These are phyloP conservation scores for Crotalus tigris DNA, from an alignment of 2,113 vertebrate species.

Conservation along the genomic window DNA sequence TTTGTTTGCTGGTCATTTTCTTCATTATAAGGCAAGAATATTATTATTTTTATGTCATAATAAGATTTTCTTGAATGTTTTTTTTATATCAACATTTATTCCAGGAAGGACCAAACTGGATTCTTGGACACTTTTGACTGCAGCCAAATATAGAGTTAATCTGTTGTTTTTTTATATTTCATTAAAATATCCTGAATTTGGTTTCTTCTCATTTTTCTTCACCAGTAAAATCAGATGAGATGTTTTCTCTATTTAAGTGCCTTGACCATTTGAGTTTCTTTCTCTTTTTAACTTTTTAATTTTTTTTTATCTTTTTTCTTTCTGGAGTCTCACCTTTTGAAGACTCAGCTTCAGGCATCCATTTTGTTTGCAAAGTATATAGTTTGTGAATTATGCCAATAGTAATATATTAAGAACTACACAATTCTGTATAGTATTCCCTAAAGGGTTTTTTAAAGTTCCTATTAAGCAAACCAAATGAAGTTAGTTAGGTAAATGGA, in stretches of 20 bases:
- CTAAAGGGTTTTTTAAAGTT: not conserved
- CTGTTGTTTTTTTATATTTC: slow-evolving; percentile 1
- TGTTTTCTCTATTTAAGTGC: not conserved
- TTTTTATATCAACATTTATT: not conserved
- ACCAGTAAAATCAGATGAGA: not conserved
- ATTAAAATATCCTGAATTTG: slow-evolving; percentile 10
- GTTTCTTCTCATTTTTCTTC: slow-evolving; percentile 6
- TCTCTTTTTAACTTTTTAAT: not conserved
- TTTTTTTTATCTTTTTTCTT: not conserved
- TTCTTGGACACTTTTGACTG: not conserved
- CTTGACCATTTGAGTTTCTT: not conserved
- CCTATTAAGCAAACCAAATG: not conserved
- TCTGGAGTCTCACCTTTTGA: not conserved
- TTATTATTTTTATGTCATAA: not conserved
- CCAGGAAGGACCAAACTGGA: slow-evolving; percentile 1
- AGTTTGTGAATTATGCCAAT: not conserved
- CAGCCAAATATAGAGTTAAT: not conserved
- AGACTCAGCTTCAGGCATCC: not conserved
- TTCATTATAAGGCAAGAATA: not conserved
- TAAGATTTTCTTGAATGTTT: not conserved
- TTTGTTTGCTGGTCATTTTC: not conserved
- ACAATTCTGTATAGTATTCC: not conserved
- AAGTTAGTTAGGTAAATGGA: not conserved
- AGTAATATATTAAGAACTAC: not conserved
- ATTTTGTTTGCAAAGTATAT: slow-evolving; percentile 17